Evolutionary conservation across 2,113 vertebrate genomes (phyloP).

Genomic region (Trogon melanurus): DNA sequence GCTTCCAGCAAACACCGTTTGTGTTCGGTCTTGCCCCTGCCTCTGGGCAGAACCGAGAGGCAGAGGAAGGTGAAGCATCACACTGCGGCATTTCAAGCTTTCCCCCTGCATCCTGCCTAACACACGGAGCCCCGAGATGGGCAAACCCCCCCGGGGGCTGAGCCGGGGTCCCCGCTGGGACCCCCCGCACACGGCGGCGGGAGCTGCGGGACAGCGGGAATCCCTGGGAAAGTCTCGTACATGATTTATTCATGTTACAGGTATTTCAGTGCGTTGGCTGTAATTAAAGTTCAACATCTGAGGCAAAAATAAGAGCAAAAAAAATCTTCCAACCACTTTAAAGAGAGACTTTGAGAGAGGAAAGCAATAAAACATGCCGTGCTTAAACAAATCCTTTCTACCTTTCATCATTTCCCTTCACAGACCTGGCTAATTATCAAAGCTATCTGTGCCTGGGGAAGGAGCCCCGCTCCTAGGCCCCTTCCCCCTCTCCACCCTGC

Average conservation of each 20-base stretch:
- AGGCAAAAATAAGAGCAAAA: slow-evolving; percentile 49
- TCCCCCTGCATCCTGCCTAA: background rate
- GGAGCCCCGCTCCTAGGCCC: background rate
- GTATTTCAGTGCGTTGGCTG: slow-evolving; percentile 21
- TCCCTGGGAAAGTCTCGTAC: slow-evolving; percentile 6
- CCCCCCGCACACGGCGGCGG: accelerated
- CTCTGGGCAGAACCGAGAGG: background rate
- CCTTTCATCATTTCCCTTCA: slow-evolving; percentile 67
- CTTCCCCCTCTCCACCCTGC: background rate
- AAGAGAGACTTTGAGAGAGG: slow-evolving; percentile 47
- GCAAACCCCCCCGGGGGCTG: accelerated
- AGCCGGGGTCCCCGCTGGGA: background rate
- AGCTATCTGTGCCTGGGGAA: slow-evolving; percentile 28
- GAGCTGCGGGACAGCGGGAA: background rate
- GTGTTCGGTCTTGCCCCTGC: background rate
- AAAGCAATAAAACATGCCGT: slow-evolving; percentile 49
- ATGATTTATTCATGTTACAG: slow-evolving; percentile 25
- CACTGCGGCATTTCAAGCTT: background rate
- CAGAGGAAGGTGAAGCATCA: background rate
- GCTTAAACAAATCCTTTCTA: slow-evolving; percentile 67
- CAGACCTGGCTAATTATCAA: slow-evolving; percentile 68
- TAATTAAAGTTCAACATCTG: slow-evolving; percentile 67
- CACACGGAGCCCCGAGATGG: background rate
- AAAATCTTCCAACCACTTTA: slow-evolving; percentile 66
- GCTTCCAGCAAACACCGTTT: background rate